phyloP scores from a whole-genome alignment of 2,797 vertebrate genomes.

The Pogoniulus pusillus region DNA sequence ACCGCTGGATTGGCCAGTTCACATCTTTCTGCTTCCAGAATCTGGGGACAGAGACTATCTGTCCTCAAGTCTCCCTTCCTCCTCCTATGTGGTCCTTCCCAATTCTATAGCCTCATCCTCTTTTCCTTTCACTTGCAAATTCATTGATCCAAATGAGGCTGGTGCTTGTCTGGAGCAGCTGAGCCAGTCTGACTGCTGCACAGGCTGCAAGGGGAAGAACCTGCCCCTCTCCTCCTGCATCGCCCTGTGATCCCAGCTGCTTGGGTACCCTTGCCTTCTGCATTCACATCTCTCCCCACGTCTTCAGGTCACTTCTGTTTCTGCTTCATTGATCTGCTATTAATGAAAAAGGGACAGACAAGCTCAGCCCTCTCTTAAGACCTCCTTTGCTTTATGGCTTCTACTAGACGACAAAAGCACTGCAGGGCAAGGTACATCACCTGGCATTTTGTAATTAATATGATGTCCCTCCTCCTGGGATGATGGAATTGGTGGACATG shows the following conservation, averaged over 20 bases:
- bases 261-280: background rate
- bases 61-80: background rate
- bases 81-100: background rate
- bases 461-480: background rate
- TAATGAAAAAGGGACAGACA: background rate
- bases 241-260: background rate
- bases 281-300: background rate
- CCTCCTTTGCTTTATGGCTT: background rate
- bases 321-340: background rate
- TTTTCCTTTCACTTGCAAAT: constrained; percentile 45
- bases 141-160: background rate
- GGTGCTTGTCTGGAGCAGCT: background rate
- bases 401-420: background rate
- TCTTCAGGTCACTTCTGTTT: too few species aligned
- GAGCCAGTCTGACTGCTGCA: background rate
- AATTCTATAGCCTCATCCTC: constrained; percentile 24
- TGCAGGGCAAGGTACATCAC: background rate
- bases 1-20: background rate
- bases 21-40: constrained; percentile 25
- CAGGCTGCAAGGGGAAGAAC: background rate
- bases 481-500: background rate
- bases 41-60: constrained; percentile 25
- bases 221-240: background rate
- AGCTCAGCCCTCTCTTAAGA: background rate
- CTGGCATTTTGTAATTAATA: background rate